Percentiles rank a stretch among this genome's conserved stretches.
Conservation (phyloP, 2,113 vertebrate genomes). For the Lagenorhynchus albirostris region DNA sequence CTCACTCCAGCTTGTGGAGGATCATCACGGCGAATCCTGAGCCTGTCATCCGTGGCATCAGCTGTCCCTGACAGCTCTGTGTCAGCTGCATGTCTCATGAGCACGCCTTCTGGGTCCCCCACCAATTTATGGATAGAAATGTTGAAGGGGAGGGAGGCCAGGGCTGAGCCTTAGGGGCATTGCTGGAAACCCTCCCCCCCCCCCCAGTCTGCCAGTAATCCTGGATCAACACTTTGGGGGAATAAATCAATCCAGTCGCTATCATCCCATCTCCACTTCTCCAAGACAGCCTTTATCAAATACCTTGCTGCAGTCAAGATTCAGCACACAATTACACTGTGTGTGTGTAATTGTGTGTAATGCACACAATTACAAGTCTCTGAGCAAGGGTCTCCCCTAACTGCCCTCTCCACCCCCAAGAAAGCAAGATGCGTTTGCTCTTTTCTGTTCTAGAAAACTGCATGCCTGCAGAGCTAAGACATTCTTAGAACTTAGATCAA, state of each 20-base stretch:
- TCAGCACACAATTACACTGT: background rate
- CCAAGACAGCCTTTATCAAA: background rate
- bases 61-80: slow-evolving; percentile 29
- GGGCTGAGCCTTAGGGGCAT: background rate
- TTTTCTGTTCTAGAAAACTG: slow-evolving; percentile 30
- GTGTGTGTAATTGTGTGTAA: too few species aligned
- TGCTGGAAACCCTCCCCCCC: background rate
- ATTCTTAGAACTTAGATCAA: slow-evolving; percentile 34
- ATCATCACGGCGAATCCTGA: background rate
- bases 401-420: background rate
- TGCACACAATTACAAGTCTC: background rate
- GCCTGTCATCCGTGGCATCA: background rate
- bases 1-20: background rate
- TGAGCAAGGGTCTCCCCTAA: background rate
- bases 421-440: background rate
- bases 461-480: background rate
- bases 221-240: background rate
- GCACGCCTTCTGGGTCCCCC: background rate
- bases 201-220: background rate
- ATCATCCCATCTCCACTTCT: background rate
- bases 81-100: slow-evolving; percentile 36
- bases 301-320: background rate
- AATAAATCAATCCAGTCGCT: background rate
- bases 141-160: background rate
- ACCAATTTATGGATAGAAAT: background rate